Evolutionary conservation across 2,113 vertebrate genomes (phyloP).

Genomic region (Patagioenas fasciata): DNA sequence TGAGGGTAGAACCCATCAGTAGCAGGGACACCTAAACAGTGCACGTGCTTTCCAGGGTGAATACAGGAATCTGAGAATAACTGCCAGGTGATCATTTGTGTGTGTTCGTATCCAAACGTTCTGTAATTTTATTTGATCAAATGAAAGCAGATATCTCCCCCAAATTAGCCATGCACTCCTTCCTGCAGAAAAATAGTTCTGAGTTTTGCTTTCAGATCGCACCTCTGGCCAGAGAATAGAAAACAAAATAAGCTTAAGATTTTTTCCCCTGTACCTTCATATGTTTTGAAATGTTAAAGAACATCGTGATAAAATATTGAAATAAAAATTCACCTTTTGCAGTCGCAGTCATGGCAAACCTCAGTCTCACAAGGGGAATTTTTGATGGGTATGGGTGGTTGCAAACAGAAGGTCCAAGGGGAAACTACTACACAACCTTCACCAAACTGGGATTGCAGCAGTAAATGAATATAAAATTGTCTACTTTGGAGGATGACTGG

Average conservation of each 20-base stretch:
- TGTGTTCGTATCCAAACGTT: background rate
- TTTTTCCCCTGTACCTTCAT: background rate
- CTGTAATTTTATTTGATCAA: background rate
- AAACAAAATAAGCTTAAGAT: background rate
- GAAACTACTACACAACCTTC: background rate
- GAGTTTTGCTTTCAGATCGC: background rate
- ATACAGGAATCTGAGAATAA: background rate
- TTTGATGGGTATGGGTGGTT: background rate
- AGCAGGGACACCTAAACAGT: background rate
- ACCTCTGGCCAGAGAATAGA: background rate
- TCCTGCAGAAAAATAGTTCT: background rate
- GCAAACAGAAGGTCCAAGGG: background rate
- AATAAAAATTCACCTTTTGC: background rate
- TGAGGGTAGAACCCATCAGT: background rate
- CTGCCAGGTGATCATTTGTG: background rate
- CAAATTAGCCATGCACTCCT: background rate
- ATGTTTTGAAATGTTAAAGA: background rate
- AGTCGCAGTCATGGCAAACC: background rate
- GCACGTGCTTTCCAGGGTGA: background rate
- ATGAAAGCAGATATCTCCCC: background rate
- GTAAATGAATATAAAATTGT: background rate
- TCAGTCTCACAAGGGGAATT: background rate
- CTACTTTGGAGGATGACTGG: background rate
- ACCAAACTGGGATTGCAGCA: background rate
- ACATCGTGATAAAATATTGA: background rate